Evolutionary conservation across 1,140 invertebrate genomes (phyloP), one percentile per base, ranked within the genome.

Genomic region (Scaptomyza montana): DNA sequence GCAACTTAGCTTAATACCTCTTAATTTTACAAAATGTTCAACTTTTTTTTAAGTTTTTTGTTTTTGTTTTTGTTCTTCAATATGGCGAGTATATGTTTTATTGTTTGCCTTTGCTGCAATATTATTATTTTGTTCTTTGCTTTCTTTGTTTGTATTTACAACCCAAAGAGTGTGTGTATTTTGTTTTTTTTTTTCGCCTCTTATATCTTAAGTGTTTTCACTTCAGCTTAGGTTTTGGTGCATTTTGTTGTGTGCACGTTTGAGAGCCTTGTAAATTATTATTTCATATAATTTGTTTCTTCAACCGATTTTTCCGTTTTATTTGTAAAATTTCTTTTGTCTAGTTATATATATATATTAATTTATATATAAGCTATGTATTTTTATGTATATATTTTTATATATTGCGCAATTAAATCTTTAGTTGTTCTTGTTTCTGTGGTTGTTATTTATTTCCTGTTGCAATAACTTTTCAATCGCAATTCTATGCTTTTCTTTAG

Each of bases 31-130:
- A 77, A 89, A 78, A 68, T 50, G 33, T 53, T 59, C 33, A 66
- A 66, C 16, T 65, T 64, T n/a, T 49, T 53, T 25, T 61, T 65
- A 33, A 25, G 8, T 25, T 13, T 49, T 45, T n/a, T n/a, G 10
- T 71, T 21, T 69, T 50, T 71, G 54, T 78, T 36, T 8, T 36
- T 33, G 5, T 78, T 69, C 28, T 74, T 89, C 74, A 89, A 89
- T 89, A 89, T 89, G 84, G 84, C 84, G 81, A 89, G 84, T 89
- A 84, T 89, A 80, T 73, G 85, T 72, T 89, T 87, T 87, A 84
- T 87, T 87, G 84, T 89, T 73, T 84, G 56, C 73, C 62, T 55
- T 72, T 57, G 55, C 59, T 69, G 80, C 73, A 85, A 74, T 71
- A 68, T 76, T 82, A 77, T 65, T 67, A 51, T 61, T 49, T 13